Conservation (phyloP, 92 coral and sea anemone genomes). For the Epizoanthus rinbou region DNA sequence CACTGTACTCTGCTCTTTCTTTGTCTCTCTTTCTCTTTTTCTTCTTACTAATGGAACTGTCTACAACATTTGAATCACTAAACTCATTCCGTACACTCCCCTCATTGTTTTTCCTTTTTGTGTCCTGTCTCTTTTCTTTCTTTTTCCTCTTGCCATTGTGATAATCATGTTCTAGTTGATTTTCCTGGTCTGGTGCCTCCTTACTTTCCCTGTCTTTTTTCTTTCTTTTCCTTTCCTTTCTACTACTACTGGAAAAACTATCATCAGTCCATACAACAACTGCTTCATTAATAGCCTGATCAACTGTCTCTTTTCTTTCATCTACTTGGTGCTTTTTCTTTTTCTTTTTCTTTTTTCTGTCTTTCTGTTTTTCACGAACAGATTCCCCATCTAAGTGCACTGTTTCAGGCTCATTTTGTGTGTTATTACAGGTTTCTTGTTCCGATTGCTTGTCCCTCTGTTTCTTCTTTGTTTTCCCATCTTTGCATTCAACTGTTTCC, state of each 20-base stretch:
- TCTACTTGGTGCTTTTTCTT: not conserved
- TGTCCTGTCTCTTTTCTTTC: not conserved
- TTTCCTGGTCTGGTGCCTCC: not conserved
- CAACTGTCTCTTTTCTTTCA: not conserved
- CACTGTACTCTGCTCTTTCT: not conserved
- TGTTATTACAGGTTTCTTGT: not conserved
- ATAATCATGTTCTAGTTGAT: not conserved
- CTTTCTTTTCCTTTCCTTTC: slow-evolving; percentile 9
- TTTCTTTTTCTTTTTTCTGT: not conserved
- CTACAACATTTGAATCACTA: no score
- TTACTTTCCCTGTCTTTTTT: not conserved
- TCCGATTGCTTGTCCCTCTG: not conserved
- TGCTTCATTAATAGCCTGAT: not conserved
- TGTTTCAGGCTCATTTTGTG: not conserved
- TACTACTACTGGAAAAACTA: not conserved
- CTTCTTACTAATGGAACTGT: no score
- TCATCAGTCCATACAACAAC: not conserved
- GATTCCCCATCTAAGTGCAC: not conserved
- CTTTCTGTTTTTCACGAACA: not conserved
- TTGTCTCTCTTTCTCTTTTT: not conserved
- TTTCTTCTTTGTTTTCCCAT: not conserved
- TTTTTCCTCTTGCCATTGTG: not conserved
- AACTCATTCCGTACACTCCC: no score
- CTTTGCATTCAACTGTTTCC: no score
- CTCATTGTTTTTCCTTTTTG: not conserved